Evolutionary conservation across 2,113 vertebrate genomes (phyloP).

Genomic region (Sula dactylatra): DNA sequence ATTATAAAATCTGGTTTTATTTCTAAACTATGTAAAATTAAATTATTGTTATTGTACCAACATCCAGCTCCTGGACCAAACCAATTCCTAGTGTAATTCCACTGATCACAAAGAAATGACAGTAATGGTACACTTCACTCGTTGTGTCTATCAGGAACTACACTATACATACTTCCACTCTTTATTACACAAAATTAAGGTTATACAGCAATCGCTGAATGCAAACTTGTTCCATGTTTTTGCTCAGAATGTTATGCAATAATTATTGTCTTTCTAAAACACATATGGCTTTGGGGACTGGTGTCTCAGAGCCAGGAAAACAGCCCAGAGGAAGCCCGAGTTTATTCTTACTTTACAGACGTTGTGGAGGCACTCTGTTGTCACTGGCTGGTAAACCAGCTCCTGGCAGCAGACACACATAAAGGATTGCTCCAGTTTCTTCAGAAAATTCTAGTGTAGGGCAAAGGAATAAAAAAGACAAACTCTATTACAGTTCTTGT

Average conservation of each 20-base stretch:
- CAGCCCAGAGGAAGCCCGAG: neutral
- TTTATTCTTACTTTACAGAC: constrained; percentile 90
- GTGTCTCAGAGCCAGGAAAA: neutral
- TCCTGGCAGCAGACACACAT: constrained; percentile 99
- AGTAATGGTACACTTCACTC: neutral
- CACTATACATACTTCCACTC: neutral
- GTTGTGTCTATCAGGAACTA: neutral
- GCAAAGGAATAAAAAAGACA: constrained; percentile 16
- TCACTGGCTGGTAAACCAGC: constrained; percentile 93
- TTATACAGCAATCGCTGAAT: neutral
- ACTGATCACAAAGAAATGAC: neutral
- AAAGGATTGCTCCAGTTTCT: constrained; percentile 95
- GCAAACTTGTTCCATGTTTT: neutral
- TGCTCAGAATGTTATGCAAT: neutral
- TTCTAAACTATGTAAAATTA: neutral
- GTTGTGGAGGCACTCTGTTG: constrained; percentile 94
- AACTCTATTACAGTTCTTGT: neutral
- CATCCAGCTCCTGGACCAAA: neutral
- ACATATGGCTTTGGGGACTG: neutral
- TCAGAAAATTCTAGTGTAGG: constrained; percentile 88
- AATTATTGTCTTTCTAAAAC: neutral
- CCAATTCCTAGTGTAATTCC: neutral
- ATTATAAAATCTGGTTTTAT: neutral
- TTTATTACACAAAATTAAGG: neutral
- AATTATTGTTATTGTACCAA: neutral